These are phyloP conservation scores for Epistrophella euchroma DNA, from an alignment of 2,888 invertebrate species.

Conservation along the genomic window DNA sequence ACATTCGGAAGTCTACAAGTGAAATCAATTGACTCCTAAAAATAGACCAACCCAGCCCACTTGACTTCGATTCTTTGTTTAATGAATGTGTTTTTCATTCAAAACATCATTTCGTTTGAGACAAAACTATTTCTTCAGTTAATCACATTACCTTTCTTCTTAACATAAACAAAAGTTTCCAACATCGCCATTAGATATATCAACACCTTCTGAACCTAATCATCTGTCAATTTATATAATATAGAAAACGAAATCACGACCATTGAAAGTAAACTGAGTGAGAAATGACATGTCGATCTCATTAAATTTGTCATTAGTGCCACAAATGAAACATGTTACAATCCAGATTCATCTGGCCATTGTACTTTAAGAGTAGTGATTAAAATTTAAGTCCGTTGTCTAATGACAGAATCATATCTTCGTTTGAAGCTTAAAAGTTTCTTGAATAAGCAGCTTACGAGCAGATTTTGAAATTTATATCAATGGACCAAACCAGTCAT, in stretches of 20 bases:
- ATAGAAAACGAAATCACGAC: constrained; percentile 6
- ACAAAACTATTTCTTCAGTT: background rate
- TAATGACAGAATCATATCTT: constrained; percentile 57
- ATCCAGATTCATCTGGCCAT: background rate
- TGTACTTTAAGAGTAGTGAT: background rate
- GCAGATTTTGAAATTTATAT: constrained; percentile 39
- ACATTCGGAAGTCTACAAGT: too few species aligned
- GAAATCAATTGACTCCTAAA: background rate
- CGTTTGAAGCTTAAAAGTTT: constrained; percentile 38
- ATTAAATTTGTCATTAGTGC: constrained; percentile 42
- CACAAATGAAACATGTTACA: background rate
- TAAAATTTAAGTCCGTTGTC: constrained; percentile 23
- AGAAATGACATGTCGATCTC: constrained; percentile 34
- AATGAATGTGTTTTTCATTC: background rate
- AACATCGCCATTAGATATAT: constrained; percentile 33
- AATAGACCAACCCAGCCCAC: background rate
- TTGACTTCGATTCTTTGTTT: background rate
- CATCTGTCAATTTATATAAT: constrained; percentile 43
- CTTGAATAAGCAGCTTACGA: constrained; percentile 58
- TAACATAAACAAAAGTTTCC: constrained; percentile 33
- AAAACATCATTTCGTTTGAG: background rate
- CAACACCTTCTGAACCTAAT: constrained; percentile 53
- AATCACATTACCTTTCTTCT: background rate
- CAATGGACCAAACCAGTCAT: background rate
- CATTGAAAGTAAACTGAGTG: background rate